Evolutionary conservation across 2,113 vertebrate genomes (phyloP), one percentile per base, ranked within the genome.

Genomic region (Peucedramus taeniatus): DNA sequence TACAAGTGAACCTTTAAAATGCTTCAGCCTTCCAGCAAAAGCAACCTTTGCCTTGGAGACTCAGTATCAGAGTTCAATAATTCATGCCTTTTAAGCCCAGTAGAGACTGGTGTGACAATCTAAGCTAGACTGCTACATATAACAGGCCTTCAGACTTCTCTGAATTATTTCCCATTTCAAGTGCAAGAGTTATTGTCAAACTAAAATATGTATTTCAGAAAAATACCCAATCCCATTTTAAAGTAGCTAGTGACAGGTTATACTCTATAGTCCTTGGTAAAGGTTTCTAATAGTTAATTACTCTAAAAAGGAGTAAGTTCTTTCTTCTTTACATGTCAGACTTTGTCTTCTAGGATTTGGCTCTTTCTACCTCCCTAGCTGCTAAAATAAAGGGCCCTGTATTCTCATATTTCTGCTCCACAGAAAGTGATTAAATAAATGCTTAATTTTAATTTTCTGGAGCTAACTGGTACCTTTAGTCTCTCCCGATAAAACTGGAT

Each of bases 21-120:
- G 4, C 28, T 74, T 60, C 44, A 80, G 42, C 66, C 44, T 93
- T 94, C 80, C 76, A 88, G 85, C 35, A 59, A 81, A 83, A 77
- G 56, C 47, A 90, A 88, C 66, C 59, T 90, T 90, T 93, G 60
- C 60, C 11, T 1, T 53, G 49, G 77, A 87, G 57, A 50, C 31
- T 86, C 35, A 39, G 54, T 77, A 86, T 68, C 79, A 80, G 79
- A 70, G 39, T 69, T 95, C 90, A 91, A 77, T 93, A 93, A 90
- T 90, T 95, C 90, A 90, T 72, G n/a, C 12, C 78, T 95, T 95
- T 90, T 81, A 88, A 94, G 37, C 63, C 71, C 75, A 66, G 66
- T 90, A 90, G 63, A 87, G 57, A 80, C 40, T 65, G 12, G 42
- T 76, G 27, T 90, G 82, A 77, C 82, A 83, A 63, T 63, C 42